Percentiles rank a stretch among this genome's conserved stretches.
phyloP scores from a whole-genome alignment of 2,797 vertebrate genomes.

The Sphenodon punctatus region DNA sequence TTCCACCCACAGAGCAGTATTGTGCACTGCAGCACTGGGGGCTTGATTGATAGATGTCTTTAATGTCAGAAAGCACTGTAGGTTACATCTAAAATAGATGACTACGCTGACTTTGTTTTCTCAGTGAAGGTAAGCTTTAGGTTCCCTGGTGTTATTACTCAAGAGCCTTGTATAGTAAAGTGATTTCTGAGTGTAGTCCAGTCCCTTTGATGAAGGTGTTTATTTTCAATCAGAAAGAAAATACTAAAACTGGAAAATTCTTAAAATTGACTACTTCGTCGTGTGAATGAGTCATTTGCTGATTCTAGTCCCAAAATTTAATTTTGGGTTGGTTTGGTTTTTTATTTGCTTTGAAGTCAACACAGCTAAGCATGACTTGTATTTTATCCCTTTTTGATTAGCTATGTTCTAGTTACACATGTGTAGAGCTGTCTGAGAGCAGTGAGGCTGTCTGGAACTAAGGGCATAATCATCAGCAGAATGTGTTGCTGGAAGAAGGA shows the following conservation, averaged over 20 bases:
- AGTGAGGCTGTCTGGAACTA: fast-evolving
- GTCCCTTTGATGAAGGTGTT: no score
- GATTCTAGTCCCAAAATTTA: no score
- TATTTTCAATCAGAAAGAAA: no score
- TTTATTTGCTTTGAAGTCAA: fast-evolving
- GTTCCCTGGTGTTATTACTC: background rate
- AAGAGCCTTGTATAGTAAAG: background rate
- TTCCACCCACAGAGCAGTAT: background rate
- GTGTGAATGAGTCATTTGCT: no score
- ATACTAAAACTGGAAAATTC: no score
- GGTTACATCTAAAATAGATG: background rate
- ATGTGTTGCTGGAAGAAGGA: background rate
- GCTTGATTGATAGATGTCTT: background rate
- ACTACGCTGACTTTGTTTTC: background rate
- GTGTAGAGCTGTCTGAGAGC: background rate
- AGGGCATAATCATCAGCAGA: background rate
- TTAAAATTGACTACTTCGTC: no score
- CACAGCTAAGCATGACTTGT: background rate
- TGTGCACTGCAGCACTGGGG: background rate
- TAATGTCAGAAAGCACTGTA: background rate
- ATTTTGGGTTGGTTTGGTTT: no score
- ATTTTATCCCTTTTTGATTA: background rate
- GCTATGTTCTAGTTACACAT: background rate
- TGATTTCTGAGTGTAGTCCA: fast-evolving
- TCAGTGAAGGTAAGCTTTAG: background rate